phyloP scores from a whole-genome alignment of 2,797 vertebrate genomes.

The Carcharodon carcharias region DNA sequence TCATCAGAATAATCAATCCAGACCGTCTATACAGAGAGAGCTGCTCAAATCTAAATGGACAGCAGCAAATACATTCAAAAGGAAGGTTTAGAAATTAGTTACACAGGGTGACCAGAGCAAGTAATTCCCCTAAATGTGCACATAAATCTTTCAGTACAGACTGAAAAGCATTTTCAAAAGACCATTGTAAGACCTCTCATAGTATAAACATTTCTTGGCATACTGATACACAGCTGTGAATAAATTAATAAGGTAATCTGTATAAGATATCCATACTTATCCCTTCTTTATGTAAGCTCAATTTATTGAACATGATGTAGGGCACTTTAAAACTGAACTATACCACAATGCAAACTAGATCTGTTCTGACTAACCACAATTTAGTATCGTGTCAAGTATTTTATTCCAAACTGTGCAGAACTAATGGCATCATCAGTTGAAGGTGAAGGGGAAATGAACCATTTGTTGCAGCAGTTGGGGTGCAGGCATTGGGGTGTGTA shows the following conservation, averaged over 20 bases:
- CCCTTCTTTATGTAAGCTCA: neutral
- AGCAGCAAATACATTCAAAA: neutral
- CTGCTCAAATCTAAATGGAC: neutral
- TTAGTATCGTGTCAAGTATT: neutral
- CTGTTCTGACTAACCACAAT: neutral
- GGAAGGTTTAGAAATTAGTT: neutral
- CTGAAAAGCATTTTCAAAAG: neutral
- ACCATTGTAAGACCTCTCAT: neutral
- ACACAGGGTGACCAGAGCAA: neutral
- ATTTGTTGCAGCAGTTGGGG: neutral
- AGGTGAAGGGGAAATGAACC: neutral
- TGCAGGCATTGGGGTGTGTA: neutral
- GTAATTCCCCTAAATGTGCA: neutral
- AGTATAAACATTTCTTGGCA: neutral
- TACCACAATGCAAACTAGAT: neutral
- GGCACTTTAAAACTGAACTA: neutral
- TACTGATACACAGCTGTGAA: neutral
- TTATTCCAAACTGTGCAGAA: neutral
- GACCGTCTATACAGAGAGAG: neutral
- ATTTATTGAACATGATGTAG: neutral
- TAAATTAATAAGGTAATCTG: neutral
- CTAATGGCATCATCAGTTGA: neutral
- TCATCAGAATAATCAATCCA: neutral
- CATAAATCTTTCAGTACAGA: neutral
- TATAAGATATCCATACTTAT: neutral